Evolutionary conservation across 2,888 invertebrate genomes (phyloP).

Genomic region (Drosophila robusta): DNA sequence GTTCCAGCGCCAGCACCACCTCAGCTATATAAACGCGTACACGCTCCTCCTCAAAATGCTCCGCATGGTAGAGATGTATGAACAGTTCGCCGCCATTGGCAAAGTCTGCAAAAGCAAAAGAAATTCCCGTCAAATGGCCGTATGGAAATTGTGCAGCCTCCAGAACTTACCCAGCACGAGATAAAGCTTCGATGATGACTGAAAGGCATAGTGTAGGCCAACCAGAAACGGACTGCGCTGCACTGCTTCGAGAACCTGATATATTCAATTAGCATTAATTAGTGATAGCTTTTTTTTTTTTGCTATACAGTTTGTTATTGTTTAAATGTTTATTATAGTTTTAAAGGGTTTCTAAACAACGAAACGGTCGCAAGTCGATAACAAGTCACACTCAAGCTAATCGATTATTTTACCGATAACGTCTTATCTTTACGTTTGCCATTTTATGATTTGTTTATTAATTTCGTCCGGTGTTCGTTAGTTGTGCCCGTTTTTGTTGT

Average conservation of each 20-base stretch:
- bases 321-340: background rate
- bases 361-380: constrained; percentile 7
- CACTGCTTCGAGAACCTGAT: constrained; percentile 95
- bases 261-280: constrained; percentile 24
- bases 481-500: constrained; percentile 13
- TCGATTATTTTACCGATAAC: constrained; percentile 24
- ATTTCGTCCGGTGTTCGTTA: background rate
- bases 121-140: background rate
- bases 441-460: constrained; percentile 26
- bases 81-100: constrained; percentile 98
- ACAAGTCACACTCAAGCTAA: background rate
- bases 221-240: constrained; percentile 98
- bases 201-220: constrained; percentile 98
- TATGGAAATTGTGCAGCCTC: background rate
- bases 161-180: constrained; percentile 94
- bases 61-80: constrained; percentile 97
- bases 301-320: background rate
- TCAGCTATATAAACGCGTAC: constrained; percentile 98
- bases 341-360: background rate
- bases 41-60: constrained; percentile 95
- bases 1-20: constrained; percentile 97
- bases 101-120: constrained; percentile 90
- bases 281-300: background rate
- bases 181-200: constrained; percentile 98
- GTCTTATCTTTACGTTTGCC: constrained; percentile 19